Conservation (phyloP, 2,113 vertebrate genomes). For the Chlamydotis undulata region DNA sequence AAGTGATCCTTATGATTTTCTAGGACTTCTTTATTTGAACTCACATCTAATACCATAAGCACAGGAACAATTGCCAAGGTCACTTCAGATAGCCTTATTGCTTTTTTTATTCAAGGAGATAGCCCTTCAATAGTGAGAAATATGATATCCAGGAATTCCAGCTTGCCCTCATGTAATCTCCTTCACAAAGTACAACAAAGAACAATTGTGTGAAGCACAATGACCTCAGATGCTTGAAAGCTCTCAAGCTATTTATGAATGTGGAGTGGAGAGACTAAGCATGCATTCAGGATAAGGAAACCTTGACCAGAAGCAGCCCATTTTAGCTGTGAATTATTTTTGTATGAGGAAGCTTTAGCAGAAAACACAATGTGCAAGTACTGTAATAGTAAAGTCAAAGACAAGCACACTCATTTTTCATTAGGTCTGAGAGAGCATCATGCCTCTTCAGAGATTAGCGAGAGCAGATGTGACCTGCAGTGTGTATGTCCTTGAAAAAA, state of each 20-base stretch:
- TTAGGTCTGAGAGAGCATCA: neutral
- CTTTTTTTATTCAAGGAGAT: slow-evolving; percentile 74
- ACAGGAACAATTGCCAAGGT: slow-evolving; percentile 78
- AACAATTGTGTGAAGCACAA: slow-evolving; percentile 81
- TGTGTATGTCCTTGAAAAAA: neutral
- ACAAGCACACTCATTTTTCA: neutral
- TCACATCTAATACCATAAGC: neutral
- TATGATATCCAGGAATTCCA: slow-evolving; percentile 74
- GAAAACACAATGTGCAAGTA: slow-evolving; percentile 21
- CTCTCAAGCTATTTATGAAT: slow-evolving; percentile 76
- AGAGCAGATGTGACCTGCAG: neutral
- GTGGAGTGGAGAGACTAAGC: slow-evolving; percentile 2
- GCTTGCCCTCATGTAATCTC: slow-evolving; percentile 61
- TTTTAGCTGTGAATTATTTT: slow-evolving; percentile 63
- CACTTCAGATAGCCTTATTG: slow-evolving; percentile 54
- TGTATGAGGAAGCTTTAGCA: slow-evolving; percentile 38
- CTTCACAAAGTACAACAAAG: slow-evolving; percentile 65
- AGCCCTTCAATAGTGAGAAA: slow-evolving; percentile 83
- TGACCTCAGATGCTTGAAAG: slow-evolving; percentile 75
- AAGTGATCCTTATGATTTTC: neutral
- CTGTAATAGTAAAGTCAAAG: slow-evolving; percentile 4
- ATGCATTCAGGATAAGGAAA: slow-evolving; percentile 74
- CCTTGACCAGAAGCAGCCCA: slow-evolving; percentile 37
- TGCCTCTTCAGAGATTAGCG: neutral
- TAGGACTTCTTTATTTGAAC: slow-evolving; percentile 5